phyloP scores from a whole-genome alignment of 2,888 invertebrate species.

The Balanococcus diminutus region DNA sequence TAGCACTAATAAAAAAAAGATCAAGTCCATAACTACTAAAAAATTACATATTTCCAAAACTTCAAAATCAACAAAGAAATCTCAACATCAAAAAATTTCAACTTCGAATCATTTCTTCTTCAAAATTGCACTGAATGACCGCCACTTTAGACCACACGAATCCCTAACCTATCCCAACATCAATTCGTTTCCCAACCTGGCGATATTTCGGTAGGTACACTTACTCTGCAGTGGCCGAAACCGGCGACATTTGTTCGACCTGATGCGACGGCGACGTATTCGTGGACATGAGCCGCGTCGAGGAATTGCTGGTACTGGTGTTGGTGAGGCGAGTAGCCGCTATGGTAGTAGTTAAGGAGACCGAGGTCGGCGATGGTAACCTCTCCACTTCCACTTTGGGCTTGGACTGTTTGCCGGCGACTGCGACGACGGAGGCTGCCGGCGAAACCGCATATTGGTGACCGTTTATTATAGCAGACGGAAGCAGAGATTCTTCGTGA shows the following conservation, averaged over 20 bases:
- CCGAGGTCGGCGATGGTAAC: constrained; percentile 59
- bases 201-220: not conserved
- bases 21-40: too few species aligned
- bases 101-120: not conserved
- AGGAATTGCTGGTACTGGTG: constrained; percentile 56
- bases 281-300: not conserved
- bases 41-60: too few species aligned
- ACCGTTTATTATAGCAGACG: constrained; percentile 45
- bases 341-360: constrained; percentile 57
- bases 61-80: too few species aligned
- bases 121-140: not conserved
- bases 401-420: constrained; percentile 85
- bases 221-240: constrained; percentile 57
- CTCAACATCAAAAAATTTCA: not conserved
- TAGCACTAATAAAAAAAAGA: too few species aligned
- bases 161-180: not conserved
- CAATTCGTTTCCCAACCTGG: not conserved
- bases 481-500: constrained; percentile 53
- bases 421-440: constrained; percentile 60
- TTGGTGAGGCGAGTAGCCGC: constrained; percentile 42
- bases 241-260: constrained; percentile 43
- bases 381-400: constrained; percentile 77
- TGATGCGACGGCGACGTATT: not conserved
- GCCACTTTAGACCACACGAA: too few species aligned
- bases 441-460: constrained; percentile 41